A percentile compares a stretch with the other conserved stretches of the same genome.
Evolutionary conservation across 2,113 vertebrate genomes (phyloP).

Genomic region (Eretmochelys imbricata): DNA sequence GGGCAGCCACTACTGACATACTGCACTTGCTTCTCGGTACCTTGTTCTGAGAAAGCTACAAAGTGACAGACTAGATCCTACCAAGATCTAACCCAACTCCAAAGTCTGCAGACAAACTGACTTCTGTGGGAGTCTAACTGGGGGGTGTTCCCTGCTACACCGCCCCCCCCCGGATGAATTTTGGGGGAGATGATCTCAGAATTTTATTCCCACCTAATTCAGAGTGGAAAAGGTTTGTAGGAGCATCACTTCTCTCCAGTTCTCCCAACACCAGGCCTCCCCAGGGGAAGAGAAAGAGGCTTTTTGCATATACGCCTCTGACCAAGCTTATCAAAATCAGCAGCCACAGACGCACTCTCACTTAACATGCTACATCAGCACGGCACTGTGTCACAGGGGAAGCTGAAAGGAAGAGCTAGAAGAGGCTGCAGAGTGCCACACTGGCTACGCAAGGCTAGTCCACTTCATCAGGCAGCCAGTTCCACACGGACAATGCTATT

Average conservation of each 20-base stretch:
- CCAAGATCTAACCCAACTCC: neutral
- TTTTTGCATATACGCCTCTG: neutral
- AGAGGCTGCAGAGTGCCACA: neutral
- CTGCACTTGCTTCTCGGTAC: neutral
- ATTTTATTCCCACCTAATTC: neutral
- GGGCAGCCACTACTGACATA: neutral
- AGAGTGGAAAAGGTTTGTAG: neutral
- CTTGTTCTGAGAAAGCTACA: neutral
- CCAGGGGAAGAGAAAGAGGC: neutral
- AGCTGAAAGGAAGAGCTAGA: neutral
- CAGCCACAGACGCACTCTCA: neutral
- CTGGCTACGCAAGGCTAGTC: neutral
- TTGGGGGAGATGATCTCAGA: neutral
- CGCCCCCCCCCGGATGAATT: accelerated
- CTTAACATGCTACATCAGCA: neutral
- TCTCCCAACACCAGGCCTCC: neutral
- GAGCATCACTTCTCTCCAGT: neutral
- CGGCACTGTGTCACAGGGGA: neutral
- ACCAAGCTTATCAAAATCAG: neutral
- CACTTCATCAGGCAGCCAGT: neutral
- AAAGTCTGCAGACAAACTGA: neutral
- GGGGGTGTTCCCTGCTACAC: too few relatives aligned
- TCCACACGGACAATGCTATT: neutral
- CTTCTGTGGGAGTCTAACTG: neutral
- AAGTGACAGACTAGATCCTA: neutral